Evolutionary conservation across 2,888 invertebrate genomes (phyloP).

Genomic region (Coremacera marginata): DNA sequence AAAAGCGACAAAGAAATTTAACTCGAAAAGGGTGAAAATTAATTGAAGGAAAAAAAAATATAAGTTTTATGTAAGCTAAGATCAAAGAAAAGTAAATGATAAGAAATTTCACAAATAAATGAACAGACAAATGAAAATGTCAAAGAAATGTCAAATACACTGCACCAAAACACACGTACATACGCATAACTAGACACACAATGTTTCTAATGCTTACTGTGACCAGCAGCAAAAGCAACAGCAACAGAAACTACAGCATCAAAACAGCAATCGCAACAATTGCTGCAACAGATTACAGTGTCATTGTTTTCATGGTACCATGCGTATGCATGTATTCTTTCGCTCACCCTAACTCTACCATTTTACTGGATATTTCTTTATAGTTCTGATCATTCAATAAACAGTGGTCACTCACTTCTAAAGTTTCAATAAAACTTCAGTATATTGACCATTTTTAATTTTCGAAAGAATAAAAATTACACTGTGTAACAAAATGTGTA

Average conservation of each 20-base stretch:
- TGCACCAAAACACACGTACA: not conserved
- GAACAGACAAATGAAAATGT: slow-evolving; percentile 28
- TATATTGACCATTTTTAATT: too few species aligned
- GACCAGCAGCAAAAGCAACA: not conserved
- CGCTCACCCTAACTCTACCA: too few species aligned
- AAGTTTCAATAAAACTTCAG: too few species aligned
- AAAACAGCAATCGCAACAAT: not conserved
- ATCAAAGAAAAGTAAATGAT: slow-evolving; percentile 1
- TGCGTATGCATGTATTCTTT: too few species aligned
- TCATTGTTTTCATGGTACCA: slow-evolving; percentile 3
- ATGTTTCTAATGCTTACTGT: too few species aligned
- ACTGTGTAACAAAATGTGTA: too few species aligned
- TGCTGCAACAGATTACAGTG: slow-evolving; percentile 17
- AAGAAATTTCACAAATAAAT: slow-evolving; percentile 30
- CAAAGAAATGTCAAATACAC: slow-evolving; percentile 28
- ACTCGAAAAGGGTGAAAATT: not conserved
- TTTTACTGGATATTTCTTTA: too few species aligned
- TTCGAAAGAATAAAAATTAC: too few species aligned
- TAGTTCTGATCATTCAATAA: too few species aligned
- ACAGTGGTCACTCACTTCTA: not conserved
- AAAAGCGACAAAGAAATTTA: not conserved
- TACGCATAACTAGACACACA: not conserved
- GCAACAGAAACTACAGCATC: not conserved
- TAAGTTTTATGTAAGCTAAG: not conserved
- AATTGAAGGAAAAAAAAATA: not conserved